Evolutionary conservation across 2,113 vertebrate genomes (phyloP).

Genomic region (Poeciliopsis turrubarensis): DNA sequence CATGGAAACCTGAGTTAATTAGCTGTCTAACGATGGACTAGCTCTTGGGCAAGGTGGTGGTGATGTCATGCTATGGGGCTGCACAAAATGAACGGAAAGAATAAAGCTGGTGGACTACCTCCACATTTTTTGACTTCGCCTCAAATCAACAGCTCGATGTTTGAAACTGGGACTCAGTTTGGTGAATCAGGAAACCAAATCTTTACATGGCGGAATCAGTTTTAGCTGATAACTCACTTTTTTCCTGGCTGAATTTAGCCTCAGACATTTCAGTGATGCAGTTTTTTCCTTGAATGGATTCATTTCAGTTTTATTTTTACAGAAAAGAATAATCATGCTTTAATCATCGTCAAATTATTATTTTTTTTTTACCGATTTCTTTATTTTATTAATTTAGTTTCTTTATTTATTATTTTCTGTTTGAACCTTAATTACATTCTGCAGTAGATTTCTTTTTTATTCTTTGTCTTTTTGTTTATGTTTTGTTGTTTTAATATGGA

Average conservation of each 20-base stretch:
- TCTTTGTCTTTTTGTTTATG: background rate
- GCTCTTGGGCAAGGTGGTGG: background rate
- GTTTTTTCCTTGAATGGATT: background rate
- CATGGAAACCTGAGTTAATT: too few relatives aligned
- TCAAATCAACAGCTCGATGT: too few relatives aligned
- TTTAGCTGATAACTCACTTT: background rate
- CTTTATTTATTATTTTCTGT: background rate
- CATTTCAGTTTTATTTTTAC: background rate
- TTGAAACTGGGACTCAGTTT: too few relatives aligned
- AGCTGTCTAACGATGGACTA: too few relatives aligned
- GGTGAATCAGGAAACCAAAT: background rate
- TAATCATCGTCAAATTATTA: background rate
- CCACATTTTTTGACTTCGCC: background rate
- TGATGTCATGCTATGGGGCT: background rate
- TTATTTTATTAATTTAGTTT: too few relatives aligned
- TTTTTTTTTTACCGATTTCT: too few relatives aligned
- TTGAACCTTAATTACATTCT: conserved; percentile 10
- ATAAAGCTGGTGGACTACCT: background rate
- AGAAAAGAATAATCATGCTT: background rate
- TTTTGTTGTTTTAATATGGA: background rate
- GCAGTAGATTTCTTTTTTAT: conserved; percentile 3
- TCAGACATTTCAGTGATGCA: background rate
- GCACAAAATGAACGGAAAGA: background rate
- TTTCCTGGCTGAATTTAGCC: background rate
- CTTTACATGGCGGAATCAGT: background rate